Evolutionary conservation across 2,113 vertebrate species (phyloP).

Genomic region (Genyomyrus donnyi): DNA sequence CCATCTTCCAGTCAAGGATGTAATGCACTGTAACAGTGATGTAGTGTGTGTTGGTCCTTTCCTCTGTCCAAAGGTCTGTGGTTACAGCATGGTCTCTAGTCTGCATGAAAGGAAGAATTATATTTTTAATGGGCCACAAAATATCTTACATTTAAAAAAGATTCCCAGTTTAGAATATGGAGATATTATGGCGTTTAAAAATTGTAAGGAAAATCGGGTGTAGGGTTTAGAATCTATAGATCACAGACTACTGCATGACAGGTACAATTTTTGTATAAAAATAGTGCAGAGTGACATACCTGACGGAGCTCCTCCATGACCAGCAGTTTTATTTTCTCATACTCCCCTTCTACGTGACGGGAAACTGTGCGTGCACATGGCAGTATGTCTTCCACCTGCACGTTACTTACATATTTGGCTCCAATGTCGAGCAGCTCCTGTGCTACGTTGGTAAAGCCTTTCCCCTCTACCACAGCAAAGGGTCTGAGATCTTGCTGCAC

Average conservation of each 20-base stretch:
- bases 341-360: slow-evolving; percentile 9
- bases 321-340: slow-evolving; percentile 8
- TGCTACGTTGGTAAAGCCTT: neutral
- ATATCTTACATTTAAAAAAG: no score
- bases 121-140: no score
- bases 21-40: slow-evolving; percentile 15
- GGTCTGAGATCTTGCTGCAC: no score
- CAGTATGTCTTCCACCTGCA: neutral
- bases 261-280: neutral
- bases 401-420: neutral
- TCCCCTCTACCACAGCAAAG: slow-evolving; percentile 8
- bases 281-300: slow-evolving; percentile 6
- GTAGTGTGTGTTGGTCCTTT: slow-evolving; percentile 18
- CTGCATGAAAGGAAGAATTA: no score
- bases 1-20: slow-evolving; percentile 12
- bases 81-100: neutral
- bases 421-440: slow-evolving; percentile 3
- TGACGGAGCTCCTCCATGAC: slow-evolving; percentile 2
- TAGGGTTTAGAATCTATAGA: no score
- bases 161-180: no score
- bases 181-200: no score
- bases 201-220: no score
- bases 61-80: slow-evolving; percentile 13
- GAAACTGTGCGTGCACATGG: neutral
- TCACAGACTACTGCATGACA: no score